A percentile compares a stretch with the other conserved stretches of the same genome.
These are phyloP conservation scores for Eudemis profundana DNA, from an alignment of 2,888 invertebrate genomes.

Conservation along the genomic window DNA sequence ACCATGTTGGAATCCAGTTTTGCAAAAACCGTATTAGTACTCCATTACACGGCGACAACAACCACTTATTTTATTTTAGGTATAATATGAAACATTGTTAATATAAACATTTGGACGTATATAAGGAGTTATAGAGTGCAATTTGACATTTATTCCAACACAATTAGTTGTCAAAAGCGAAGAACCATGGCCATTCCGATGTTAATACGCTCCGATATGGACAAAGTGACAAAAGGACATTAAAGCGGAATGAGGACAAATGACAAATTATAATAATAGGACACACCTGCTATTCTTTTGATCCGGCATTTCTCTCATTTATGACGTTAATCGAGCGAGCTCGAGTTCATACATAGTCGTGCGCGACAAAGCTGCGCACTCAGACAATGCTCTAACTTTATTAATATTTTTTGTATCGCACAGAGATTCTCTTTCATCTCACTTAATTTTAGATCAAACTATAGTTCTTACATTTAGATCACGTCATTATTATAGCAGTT, in stretches of 20 bases:
- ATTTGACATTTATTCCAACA: conserved; percentile 52
- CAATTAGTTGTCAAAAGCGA: conserved; percentile 57
- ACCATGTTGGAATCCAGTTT: too few species aligned
- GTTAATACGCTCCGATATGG: conserved; percentile 66
- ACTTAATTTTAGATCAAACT: conserved; percentile 83
- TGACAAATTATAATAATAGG: conserved; percentile 83
- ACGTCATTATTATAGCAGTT: conserved; percentile 80
- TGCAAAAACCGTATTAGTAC: neutral
- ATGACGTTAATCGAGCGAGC: conserved; percentile 83
- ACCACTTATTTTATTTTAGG: neutral
- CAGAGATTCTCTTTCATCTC: conserved; percentile 82
- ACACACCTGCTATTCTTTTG: conserved; percentile 85
- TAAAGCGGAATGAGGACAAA: conserved; percentile 72
- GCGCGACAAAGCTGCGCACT: conserved; percentile 75
- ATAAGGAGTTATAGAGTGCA: conserved; percentile 20
- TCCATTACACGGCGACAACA: neutral
- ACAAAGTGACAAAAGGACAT: conserved; percentile 71
- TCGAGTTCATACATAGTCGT: conserved; percentile 77
- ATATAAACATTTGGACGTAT: conserved; percentile 29
- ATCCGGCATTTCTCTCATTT: conserved; percentile 85
- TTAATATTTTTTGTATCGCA: conserved; percentile 81
- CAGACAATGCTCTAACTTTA: conserved; percentile 78
- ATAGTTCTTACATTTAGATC: conserved; percentile 83
- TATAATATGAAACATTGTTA: conserved; percentile 1
- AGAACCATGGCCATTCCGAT: conserved; percentile 56